Evolutionary conservation across 2,113 vertebrate genomes (phyloP).

Genomic region (Astatoreochromis straeleni): DNA sequence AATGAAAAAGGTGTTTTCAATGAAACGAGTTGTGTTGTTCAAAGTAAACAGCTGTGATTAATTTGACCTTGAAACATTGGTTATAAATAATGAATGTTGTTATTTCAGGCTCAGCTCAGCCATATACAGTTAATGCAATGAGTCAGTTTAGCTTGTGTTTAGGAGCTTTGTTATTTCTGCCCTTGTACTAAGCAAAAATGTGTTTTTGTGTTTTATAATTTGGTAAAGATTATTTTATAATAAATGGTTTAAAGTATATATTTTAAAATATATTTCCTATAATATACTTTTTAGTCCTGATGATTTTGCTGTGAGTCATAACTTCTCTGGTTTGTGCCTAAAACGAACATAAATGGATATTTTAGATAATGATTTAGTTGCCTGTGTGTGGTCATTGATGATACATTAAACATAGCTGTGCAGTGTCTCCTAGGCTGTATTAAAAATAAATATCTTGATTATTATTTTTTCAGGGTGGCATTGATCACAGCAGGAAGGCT

Average conservation of each 20-base stretch:
- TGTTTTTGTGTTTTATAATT: not conserved
- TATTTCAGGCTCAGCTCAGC: not conserved
- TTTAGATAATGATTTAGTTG: accelerated
- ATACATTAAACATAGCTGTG: not conserved
- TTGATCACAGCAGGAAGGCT: not conserved
- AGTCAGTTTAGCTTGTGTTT: not conserved
- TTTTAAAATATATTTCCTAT: not conserved
- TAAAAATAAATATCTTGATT: not conserved
- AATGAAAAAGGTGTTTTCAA: not conserved
- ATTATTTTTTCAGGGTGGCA: not conserved
- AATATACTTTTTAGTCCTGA: not conserved
- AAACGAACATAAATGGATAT: not conserved
- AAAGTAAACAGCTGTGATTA: not conserved
- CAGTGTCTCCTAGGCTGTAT: not conserved
- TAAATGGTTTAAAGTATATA: not conserved
- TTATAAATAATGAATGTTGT: not conserved
- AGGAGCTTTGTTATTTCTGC: not conserved
- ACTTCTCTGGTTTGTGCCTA: not conserved
- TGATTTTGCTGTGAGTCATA: not conserved
- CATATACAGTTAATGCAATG: not conserved
- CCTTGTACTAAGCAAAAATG: not conserved
- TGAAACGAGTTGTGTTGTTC: not conserved
- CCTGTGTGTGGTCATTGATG: not conserved
- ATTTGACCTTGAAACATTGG: not conserved
- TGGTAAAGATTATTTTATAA: not conserved